Conservation (phyloP, 2,113 vertebrate species). For the Tauraco erythrolophus region DNA sequence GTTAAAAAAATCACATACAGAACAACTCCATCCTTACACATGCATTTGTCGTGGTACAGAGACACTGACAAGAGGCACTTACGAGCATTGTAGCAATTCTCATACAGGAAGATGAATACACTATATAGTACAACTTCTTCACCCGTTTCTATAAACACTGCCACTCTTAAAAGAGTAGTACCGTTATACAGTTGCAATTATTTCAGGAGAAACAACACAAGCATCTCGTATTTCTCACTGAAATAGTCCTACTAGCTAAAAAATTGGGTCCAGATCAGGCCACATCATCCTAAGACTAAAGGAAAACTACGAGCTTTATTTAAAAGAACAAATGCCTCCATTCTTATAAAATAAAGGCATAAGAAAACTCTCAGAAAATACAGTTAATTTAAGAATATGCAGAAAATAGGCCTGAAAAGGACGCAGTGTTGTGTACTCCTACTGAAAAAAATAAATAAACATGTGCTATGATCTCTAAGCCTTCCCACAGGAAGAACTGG, state of each 20-base stretch:
- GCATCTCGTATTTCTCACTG: neutral
- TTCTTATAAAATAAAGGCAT: neutral
- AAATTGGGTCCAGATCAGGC: neutral
- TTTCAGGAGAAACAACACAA: neutral
- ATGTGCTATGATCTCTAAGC: neutral
- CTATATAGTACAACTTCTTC: neutral
- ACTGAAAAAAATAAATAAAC: neutral
- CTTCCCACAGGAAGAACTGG: neutral
- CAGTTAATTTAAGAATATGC: neutral
- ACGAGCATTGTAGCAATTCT: neutral
- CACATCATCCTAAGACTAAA: neutral
- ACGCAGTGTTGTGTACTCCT: neutral
- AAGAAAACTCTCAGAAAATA: neutral
- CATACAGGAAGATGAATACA: neutral
- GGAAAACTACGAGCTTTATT: neutral
- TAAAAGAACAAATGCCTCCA: neutral
- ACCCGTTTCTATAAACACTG: neutral
- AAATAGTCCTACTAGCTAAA: neutral
- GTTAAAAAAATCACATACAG: neutral
- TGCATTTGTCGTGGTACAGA: neutral
- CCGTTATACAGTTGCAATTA: neutral
- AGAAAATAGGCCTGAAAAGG: neutral
- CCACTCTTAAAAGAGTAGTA: neutral
- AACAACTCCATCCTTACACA: neutral
- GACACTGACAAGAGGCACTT: neutral